Base-by-base conservation (phyloP, 2,113 vertebrate genomes). In the Urocitellus parryii region DNA sequence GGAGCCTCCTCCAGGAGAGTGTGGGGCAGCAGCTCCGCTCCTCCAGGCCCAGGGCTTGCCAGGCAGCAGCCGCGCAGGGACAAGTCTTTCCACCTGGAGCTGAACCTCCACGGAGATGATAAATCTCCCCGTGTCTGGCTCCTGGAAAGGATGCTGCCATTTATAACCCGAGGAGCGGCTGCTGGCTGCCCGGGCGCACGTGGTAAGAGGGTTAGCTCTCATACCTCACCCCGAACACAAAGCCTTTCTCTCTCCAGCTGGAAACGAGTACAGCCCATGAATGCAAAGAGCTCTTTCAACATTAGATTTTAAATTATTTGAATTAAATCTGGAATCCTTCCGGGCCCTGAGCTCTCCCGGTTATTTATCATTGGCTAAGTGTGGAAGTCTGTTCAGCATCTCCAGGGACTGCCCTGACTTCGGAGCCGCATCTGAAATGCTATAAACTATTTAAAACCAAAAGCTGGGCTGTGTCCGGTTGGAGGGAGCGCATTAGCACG, bases 241-340 rank as follows among this genome's bases (percentile, higher is more conserved):
- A 95, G 93, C 88, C 95, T 88, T 84, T 90, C 93, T 81, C 72
- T 96, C 95, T 95, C 51, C 67, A 45, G 91, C 97, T 91, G 93
- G 72, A 73, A 78, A n/a, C 45, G 9, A 24, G 70, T 14, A 56
- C 3, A 8, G 94, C 68, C 48, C 65, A 1, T 53, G 92, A 85
- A 89, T 83, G 96, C 95, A 94, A 95, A 97, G 95, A 74, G 74
- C 89, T 91, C 97, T 95, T 93, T 96, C 96, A 86, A 89, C 82
- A 25, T 86, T 70, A 42, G 96, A 89, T 93, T 94, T 94, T 97
- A 96, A 93, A 95, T 95, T 93, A 95, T 98, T 97, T 95, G 97
- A 97, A 97, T 98, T 97, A 97, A 96, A 98, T 90, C 97, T 86
- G 58, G 97, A 93, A 78, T 89, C 96, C 95, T 98, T 93, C 96